phyloP scores from a whole-genome alignment of 2,113 vertebrate species.

The Pteropus alecto region DNA sequence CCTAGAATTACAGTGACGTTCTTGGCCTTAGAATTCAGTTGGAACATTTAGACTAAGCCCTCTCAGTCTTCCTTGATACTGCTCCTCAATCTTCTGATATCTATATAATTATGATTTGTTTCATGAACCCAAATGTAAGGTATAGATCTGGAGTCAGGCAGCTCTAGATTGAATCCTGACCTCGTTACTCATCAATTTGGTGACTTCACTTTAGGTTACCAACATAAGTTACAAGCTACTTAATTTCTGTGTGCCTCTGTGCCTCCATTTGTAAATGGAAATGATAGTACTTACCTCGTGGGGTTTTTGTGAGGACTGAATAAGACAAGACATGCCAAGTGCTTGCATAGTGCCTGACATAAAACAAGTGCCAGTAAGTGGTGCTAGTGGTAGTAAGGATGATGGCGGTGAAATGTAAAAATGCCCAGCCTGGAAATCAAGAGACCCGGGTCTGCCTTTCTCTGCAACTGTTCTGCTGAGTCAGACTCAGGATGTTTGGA shows the following conservation, averaged over 20 bases:
- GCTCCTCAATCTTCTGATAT: neutral
- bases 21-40: neutral
- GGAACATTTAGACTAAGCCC: neutral
- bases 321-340: neutral
- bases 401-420: neutral
- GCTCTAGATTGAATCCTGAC: neutral
- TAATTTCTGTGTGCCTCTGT: neutral
- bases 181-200: neutral
- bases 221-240: neutral
- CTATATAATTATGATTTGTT: neutral
- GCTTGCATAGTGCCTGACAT: neutral
- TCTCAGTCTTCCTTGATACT: neutral
- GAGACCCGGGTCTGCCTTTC: neutral
- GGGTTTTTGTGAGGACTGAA: neutral
- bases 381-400: neutral
- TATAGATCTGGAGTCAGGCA: neutral
- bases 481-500: neutral
- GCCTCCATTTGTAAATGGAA: neutral
- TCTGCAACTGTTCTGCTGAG: neutral
- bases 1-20: neutral
- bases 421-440: neutral
- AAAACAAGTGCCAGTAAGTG: neutral
- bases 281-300: neutral
- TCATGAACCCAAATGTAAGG: neutral
- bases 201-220: neutral